These are phyloP conservation scores for Carposina sasakii DNA, from an alignment of 1,140 invertebrate species.

Conservation along the genomic window DNA sequence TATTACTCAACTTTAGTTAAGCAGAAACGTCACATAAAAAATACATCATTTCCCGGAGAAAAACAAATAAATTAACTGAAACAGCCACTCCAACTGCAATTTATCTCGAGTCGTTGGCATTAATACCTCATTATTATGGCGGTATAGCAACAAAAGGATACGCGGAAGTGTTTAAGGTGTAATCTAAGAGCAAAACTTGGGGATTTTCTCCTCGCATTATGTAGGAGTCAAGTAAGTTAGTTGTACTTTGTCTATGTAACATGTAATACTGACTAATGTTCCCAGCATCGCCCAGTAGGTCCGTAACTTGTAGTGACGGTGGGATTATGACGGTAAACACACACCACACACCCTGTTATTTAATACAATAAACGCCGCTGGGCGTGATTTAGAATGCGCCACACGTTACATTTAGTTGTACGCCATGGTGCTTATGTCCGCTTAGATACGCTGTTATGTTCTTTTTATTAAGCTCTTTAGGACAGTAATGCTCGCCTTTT, in stretches of 20 bases:
- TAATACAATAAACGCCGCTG: conserved; percentile 17
- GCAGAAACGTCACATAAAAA: too few relatives aligned
- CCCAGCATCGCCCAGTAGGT: conserved; percentile 14
- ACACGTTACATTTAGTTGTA: conserved; percentile 8
- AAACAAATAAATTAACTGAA: conserved; percentile 56
- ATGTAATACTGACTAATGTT: conserved; percentile 28
- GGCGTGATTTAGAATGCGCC: conserved; percentile 17
- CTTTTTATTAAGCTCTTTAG: too few relatives aligned
- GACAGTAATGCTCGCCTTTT: too few relatives aligned
- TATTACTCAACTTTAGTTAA: too few relatives aligned
- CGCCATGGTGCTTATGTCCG: too few relatives aligned
- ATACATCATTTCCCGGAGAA: conserved; percentile 40
- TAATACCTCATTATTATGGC: conserved; percentile 45
- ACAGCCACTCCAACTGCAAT: conserved; percentile 38
- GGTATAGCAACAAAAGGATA: conserved; percentile 29
- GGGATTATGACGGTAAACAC: conserved; percentile 15
- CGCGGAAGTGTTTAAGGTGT: conserved; percentile 42
- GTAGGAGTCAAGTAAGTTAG: too few relatives aligned
- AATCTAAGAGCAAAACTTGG: too few relatives aligned
- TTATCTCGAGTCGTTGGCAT: conserved; percentile 34
- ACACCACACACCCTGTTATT: conserved; percentile 20
- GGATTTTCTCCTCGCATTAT: too few relatives aligned
- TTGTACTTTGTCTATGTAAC: conserved; percentile 26
- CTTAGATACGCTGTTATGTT: too few relatives aligned
- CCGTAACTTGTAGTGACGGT: conserved; percentile 13